These are phyloP conservation scores for Cremastobaeus sp. DNA, from an alignment of 2,888 invertebrate genomes.

Conservation along the genomic window DNA sequence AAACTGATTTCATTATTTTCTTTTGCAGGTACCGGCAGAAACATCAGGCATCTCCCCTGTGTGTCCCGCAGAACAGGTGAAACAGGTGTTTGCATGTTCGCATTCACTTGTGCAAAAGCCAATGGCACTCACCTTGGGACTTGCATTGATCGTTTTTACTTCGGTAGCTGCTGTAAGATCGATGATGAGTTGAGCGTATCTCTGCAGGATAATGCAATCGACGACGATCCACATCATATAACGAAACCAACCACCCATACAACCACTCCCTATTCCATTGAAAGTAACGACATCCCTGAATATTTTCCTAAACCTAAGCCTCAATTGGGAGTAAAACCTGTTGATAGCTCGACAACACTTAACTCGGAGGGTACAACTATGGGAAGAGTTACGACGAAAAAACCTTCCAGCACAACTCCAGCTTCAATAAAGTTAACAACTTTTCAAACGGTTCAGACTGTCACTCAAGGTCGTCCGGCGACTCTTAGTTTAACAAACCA, in stretches of 20 bases:
- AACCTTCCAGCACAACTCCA: conserved; percentile 51
- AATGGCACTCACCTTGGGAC: conserved; percentile 95
- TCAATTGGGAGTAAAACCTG: conserved; percentile 63
- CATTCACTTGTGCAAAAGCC: conserved; percentile 92
- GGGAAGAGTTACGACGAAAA: conserved; percentile 37
- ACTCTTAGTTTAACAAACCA: conserved; percentile 9
- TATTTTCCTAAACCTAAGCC: conserved; percentile 71
- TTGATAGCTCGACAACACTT: conserved; percentile 67
- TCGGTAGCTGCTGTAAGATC: conserved; percentile 93
- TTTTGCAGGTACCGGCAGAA: conserved; percentile 86
- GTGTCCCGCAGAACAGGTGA: conserved; percentile 88
- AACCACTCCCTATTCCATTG: conserved; percentile 69
- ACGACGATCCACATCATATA: conserved; percentile 73
- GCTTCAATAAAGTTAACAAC: conserved; percentile 80
- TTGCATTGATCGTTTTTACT: conserved; percentile 95
- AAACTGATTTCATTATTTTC: not conserved
- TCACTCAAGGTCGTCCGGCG: conserved; percentile 63
- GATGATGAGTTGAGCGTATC: conserved; percentile 81
- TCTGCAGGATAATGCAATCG: conserved; percentile 81
- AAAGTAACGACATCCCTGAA: conserved; percentile 75
- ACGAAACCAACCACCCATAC: conserved; percentile 70
- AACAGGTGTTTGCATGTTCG: conserved; percentile 95
- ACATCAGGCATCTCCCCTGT: conserved; percentile 93
- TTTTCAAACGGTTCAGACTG: conserved; percentile 84
- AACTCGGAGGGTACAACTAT: conserved; percentile 63